These are phyloP conservation scores for Dasyprocta punctata DNA, from an alignment of 2,113 vertebrate species.

Conservation along the genomic window DNA sequence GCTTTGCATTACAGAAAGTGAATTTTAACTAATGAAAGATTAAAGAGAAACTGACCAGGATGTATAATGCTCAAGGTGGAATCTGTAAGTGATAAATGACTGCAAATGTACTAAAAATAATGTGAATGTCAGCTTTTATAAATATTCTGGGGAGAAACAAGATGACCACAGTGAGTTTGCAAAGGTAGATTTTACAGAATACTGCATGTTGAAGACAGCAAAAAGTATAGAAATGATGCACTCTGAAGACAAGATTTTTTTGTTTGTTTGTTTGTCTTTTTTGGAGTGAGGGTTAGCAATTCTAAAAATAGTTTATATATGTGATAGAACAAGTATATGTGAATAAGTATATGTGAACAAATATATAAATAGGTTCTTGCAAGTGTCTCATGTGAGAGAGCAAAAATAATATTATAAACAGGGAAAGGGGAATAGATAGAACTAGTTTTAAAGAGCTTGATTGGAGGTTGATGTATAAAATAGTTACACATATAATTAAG, in stretches of 20 bases:
- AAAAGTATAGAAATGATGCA: neutral
- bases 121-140: neutral
- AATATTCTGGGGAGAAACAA: neutral
- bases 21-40: neutral
- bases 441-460: neutral
- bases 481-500: neutral
- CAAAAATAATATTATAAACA: neutral
- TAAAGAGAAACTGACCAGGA: neutral
- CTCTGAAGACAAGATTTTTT: neutral
- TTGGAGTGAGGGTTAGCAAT: neutral
- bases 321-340: neutral
- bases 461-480: neutral
- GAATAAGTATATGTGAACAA: too few relatives aligned
- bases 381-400: neutral
- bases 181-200: neutral
- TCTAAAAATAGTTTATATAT: neutral
- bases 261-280: too few relatives aligned
- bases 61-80: neutral
- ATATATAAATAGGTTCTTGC: neutral
- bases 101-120: neutral
- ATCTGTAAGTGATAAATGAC: neutral
- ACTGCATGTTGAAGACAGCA: neutral
- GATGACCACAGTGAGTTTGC: neutral
- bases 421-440: neutral
- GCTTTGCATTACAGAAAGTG: neutral